Percentiles rank a stretch among this genome's conserved stretches.
These are phyloP conservation scores for Condylura cristata DNA, from an alignment of 2,113 vertebrate species.

Conservation along the genomic window DNA sequence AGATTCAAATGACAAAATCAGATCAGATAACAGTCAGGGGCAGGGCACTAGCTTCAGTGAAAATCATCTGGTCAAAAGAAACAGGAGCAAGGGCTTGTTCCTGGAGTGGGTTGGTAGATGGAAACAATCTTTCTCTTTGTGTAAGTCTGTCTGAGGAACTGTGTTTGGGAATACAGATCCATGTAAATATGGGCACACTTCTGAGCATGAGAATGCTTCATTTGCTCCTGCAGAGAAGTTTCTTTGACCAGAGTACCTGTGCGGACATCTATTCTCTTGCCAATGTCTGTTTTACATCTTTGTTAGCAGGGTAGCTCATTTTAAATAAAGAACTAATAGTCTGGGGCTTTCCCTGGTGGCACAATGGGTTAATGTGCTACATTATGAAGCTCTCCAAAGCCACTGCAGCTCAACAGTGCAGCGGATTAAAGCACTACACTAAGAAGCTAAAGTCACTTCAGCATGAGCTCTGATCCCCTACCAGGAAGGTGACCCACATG, in stretches of 20 bases:
- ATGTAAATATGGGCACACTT: fast-evolving
- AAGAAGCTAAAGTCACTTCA: no score
- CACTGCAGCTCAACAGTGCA: no score
- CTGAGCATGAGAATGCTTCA: neutral
- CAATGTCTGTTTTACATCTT: neutral
- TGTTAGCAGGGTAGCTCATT: neutral
- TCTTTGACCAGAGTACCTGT: neutral
- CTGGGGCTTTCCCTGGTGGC: no score
- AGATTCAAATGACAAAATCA: neutral
- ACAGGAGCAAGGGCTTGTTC: neutral
- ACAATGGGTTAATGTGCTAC: no score
- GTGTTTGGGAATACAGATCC: neutral
- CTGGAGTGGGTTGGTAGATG: neutral
- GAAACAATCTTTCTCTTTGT: neutral
- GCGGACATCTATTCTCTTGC: neutral
- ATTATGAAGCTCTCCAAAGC: no score
- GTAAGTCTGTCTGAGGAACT: neutral
- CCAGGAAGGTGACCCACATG: no score
- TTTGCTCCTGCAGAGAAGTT: neutral
- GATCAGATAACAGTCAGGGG: neutral
- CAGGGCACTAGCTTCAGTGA: neutral
- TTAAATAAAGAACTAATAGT: neutral
- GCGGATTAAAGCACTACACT: no score
- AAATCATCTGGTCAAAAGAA: neutral
- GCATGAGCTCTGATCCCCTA: no score